Evolutionary conservation across 2,888 invertebrate genomes (phyloP).

Genomic region (Heteropelma amictum): DNA sequence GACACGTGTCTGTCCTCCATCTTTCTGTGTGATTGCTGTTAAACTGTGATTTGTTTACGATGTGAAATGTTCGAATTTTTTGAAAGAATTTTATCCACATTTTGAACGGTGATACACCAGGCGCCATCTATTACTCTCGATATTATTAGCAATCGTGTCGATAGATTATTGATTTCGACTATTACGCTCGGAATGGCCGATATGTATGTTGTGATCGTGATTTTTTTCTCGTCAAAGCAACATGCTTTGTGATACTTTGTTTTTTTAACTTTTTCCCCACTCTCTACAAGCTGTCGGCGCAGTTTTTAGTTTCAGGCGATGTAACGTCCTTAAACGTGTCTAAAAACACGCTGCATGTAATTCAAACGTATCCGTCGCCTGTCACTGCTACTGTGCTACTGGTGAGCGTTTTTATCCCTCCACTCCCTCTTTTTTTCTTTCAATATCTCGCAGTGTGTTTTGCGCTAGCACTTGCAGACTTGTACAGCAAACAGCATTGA

Average conservation of each 20-base stretch:
- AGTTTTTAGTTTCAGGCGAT: neutral
- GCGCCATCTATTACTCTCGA: slow-evolving; percentile 52
- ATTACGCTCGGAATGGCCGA: slow-evolving; percentile 4
- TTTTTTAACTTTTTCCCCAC: neutral
- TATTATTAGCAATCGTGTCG: slow-evolving; percentile 50
- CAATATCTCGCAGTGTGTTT: neutral
- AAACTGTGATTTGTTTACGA: too few species aligned
- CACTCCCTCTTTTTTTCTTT: neutral
- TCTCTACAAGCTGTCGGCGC: too few species aligned
- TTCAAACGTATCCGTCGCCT: slow-evolving; percentile 14
- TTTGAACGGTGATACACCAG: slow-evolving; percentile 14
- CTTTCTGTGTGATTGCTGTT: too few species aligned
- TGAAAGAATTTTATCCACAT: neutral
- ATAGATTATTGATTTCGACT: slow-evolving; percentile 59
- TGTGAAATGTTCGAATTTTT: too few species aligned
- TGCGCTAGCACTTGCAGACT: slow-evolving; percentile 36
- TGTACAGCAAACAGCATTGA: slow-evolving; percentile 35
- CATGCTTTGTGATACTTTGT: neutral
- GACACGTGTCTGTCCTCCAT: slow-evolving; percentile 34
- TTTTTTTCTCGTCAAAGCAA: too few species aligned
- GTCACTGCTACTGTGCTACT: too few species aligned
- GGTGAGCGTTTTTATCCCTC: slow-evolving; percentile 1
- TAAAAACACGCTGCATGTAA: slow-evolving; percentile 14
- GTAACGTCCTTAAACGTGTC: neutral
- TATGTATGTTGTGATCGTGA: neutral